These are phyloP conservation scores for Diaprepes abbreviatus DNA, from an alignment of 2,888 invertebrate species.

Conservation along the genomic window DNA sequence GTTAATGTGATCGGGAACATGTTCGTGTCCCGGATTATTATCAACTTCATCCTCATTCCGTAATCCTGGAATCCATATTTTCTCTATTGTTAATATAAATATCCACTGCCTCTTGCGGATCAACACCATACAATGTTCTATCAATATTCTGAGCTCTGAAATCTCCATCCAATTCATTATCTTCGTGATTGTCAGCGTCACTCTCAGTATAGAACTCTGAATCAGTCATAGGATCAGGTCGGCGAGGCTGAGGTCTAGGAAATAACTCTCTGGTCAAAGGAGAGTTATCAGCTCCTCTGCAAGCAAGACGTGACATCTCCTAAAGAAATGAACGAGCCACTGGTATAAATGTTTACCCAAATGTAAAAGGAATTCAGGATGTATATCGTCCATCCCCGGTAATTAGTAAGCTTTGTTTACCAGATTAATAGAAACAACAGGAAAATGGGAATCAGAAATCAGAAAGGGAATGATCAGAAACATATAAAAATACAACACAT, in stretches of 20 bases:
- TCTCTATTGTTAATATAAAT: constrained; percentile 73
- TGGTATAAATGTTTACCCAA: too few species aligned
- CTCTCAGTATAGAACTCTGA: constrained; percentile 93
- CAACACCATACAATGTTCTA: constrained; percentile 87
- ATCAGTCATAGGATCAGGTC: constrained; percentile 90
- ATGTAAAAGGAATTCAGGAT: too few species aligned
- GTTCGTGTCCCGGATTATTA: constrained; percentile 12
- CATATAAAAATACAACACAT: too few species aligned
- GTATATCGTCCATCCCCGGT: too few species aligned
- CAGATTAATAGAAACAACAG: too few species aligned
- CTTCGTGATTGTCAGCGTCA: constrained; percentile 88
- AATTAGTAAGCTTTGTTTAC: too few species aligned
- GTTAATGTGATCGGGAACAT: constrained; percentile 42
- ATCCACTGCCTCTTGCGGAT: constrained; percentile 69
- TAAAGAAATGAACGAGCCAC: too few species aligned
- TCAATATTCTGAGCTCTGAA: constrained; percentile 88
- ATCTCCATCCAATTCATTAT: constrained; percentile 77
- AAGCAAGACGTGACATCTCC: constrained; percentile 89
- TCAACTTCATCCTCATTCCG: constrained; percentile 63
- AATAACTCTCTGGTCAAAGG: constrained; percentile 70
- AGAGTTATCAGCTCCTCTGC: constrained; percentile 84
- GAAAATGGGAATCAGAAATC: too few species aligned
- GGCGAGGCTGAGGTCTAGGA: constrained; percentile 71
- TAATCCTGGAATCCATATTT: constrained; percentile 88
- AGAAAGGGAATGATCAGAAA: too few species aligned